These are phyloP conservation scores for Isaurus tuberculatus DNA, from an alignment of 92 coral and sea anemone species.

Conservation along the genomic window DNA sequence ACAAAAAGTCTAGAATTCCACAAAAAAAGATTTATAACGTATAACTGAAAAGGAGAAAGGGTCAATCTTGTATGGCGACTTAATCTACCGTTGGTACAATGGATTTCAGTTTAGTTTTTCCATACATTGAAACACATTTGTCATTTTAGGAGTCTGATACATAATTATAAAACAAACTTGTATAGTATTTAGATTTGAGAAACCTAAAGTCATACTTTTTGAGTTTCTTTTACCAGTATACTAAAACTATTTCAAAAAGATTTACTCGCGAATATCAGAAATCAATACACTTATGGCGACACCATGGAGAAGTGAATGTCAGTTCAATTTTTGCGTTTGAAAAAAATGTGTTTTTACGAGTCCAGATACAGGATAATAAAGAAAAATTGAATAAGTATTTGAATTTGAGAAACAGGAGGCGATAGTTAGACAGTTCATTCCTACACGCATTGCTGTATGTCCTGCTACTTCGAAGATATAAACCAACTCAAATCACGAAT, in stretches of 20 bases:
- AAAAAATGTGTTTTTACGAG: not conserved
- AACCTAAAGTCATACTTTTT: no score
- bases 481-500: conserved; percentile 41
- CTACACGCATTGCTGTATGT: not conserved
- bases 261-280: not conserved
- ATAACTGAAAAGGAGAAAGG: no score
- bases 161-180: no score
- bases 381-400: conserved; percentile 22
- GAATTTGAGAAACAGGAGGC: conserved; percentile 20
- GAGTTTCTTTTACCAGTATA: no score
- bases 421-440: conserved; percentile 17
- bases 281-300: not conserved
- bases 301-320: not conserved
- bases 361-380: not conserved
- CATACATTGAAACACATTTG: no score
- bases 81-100: no score
- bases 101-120: no score
- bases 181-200: no score
- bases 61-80: no score
- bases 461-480: conserved; percentile 8
- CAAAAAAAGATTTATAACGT: no score
- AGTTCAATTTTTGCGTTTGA: not conserved
- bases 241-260: no score
- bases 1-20: not conserved
- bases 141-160: no score